A percentile compares a stretch with the other conserved stretches of the same genome.
Conservation (phyloP, 2,888 invertebrate species). For the Archaeoteleia sp. region DNA sequence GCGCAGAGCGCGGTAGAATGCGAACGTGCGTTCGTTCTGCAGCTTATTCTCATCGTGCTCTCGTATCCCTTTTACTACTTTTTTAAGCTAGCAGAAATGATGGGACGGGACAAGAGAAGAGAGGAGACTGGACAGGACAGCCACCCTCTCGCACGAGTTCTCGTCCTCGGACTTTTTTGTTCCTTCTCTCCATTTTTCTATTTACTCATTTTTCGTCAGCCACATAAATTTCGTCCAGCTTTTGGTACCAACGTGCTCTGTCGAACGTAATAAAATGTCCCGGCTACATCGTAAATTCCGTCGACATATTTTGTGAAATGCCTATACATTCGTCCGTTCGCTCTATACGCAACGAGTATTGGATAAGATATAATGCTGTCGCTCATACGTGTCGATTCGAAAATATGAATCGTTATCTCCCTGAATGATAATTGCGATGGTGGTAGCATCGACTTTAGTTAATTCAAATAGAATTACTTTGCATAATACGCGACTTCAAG, state of each 20-base stretch:
- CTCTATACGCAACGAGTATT: slow-evolving; percentile 37
- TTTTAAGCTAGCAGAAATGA: slow-evolving; percentile 58
- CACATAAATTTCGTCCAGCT: slow-evolving; percentile 67
- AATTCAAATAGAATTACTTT: too few relatives aligned
- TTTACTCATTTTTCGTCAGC: slow-evolving; percentile 58
- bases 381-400: slow-evolving; percentile 34
- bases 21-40: slow-evolving; percentile 50
- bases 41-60: slow-evolving; percentile 53
- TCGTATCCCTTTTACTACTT: slow-evolving; percentile 61
- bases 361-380: slow-evolving; percentile 42
- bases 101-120: slow-evolving; percentile 43
- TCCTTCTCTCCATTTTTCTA: slow-evolving; percentile 46
- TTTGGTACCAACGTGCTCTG: slow-evolving; percentile 61
- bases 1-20: slow-evolving; percentile 51
- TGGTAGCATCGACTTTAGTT: too few relatives aligned
- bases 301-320: slow-evolving; percentile 65
- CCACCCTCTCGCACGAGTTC: slow-evolving; percentile 42
- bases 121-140: slow-evolving; percentile 41
- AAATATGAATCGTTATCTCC: slow-evolving; percentile 18
- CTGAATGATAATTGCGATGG: slow-evolving; percentile 12
- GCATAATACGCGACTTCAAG: too few relatives aligned
- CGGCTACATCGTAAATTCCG: slow-evolving; percentile 68
- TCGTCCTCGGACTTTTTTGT: slow-evolving; percentile 51
- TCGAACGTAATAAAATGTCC: slow-evolving; percentile 69
- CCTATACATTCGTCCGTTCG: slow-evolving; percentile 55